Evolutionary conservation across 2,797 vertebrate genomes (phyloP), one percentile per base, ranked within the genome.

Genomic region (Gymnoscopelus microlampas): DNA sequence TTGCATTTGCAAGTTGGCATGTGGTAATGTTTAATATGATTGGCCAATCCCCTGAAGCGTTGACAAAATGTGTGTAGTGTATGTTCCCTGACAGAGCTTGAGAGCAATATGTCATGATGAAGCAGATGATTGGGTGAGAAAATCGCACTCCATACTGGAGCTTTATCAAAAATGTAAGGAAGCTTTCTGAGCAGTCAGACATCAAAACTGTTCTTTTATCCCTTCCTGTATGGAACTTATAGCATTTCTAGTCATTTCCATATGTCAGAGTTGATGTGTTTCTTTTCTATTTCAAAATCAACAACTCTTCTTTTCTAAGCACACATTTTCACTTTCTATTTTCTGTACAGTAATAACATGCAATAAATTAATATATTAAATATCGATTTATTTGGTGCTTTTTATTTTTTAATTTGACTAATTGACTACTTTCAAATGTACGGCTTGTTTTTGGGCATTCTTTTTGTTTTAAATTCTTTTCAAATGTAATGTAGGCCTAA

Each of bases 351-450:
- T 94, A 44, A 44, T 44, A 91, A 96, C 94, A 94, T 95, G 95
- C 94, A 97, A 97, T 98, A 97, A 97, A 97, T 94, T 93, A 92
- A 90, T 95, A 94, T 88, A 90, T 91, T 89, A 62, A 93, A 93
- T 88, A 81, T 61, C 77, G 74, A 70, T 68, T 54, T 54, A 3
- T 19, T 2, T 23, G 19, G 48, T 74, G 29, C 15, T 4, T 23
- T 44, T 53, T 32, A 35, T 56, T 47, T 65, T n/a, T 66, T 64
- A n/a, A 11, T 2, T 39, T 24, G 3, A 4, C 15, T 13, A 57
- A 13, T 63, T 12, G 9, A 55, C 7, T 44, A 29, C 26, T 29
- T 29, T 3, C 12, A 68, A 14, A 26, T 15, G 15, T 44, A 15
- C 51, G 60, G 63, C 55, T 51, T 1, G 63, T 58, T 68, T 77